phyloP scores from a whole-genome alignment of 2,113 vertebrate genomes.

The Butorides virescens region DNA sequence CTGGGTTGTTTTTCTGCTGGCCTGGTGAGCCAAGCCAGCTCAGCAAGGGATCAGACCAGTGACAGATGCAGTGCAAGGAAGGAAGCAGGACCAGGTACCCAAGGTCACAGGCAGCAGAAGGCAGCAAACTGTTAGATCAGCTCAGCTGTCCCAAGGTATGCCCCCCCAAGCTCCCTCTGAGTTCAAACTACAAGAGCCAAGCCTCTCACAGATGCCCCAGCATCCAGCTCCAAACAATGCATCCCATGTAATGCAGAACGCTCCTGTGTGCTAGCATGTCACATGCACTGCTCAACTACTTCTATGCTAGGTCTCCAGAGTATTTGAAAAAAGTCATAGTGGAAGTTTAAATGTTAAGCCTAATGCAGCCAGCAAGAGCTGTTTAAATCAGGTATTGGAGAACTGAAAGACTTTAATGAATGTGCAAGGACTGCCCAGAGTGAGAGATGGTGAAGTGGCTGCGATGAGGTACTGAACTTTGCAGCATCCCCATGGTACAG shows the following conservation, averaged over 20 bases:
- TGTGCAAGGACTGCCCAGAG: not conserved
- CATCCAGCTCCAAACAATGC: not conserved
- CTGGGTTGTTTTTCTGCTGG: not conserved
- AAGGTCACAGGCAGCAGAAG: not conserved
- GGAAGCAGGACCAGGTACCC: not conserved
- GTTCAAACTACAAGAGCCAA: not conserved
- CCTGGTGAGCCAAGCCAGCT: not conserved
- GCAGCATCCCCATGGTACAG: not conserved
- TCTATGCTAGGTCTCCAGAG: not conserved
- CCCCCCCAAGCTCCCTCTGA: not conserved
- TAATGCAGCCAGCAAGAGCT: not conserved
- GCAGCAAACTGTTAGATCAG: not conserved
- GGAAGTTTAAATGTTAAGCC: not conserved
- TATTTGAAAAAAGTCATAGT: not conserved
- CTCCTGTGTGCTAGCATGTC: not conserved
- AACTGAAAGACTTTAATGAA: not conserved
- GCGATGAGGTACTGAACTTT: not conserved
- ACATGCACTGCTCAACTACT: not conserved
- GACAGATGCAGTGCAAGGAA: not conserved
- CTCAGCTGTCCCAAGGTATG: not conserved
- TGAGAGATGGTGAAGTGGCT: not conserved
- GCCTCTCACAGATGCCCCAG: not conserved
- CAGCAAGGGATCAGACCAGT: not conserved
- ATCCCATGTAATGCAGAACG: not conserved
- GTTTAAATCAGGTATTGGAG: not conserved